Conservation (phyloP, 2,888 invertebrate genomes). For the Cheilosia urbana region DNA sequence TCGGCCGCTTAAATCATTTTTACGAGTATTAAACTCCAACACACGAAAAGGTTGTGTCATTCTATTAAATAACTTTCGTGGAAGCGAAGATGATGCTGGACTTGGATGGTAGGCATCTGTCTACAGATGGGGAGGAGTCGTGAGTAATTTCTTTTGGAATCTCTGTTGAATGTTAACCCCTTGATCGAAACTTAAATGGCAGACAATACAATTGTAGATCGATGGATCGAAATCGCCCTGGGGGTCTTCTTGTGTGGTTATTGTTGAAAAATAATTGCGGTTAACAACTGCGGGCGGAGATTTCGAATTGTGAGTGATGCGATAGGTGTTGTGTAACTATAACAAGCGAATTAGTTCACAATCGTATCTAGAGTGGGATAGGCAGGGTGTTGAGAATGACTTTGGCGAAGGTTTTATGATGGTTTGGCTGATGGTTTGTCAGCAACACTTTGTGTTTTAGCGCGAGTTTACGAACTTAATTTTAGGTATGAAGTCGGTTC, state of each 20-base stretch:
- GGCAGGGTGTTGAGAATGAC: not conserved
- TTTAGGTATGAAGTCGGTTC: too few species aligned
- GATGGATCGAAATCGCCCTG: slow-evolving; percentile 47
- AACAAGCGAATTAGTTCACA: slow-evolving; percentile 11
- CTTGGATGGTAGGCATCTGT: not conserved
- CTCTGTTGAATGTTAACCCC: slow-evolving; percentile 44
- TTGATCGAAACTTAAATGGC: slow-evolving; percentile 56
- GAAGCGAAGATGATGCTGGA: slow-evolving; percentile 28
- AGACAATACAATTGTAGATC: slow-evolving; percentile 56
- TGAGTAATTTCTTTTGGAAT: slow-evolving; percentile 55
- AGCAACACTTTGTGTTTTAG: too few species aligned
- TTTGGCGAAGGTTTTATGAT: not conserved
- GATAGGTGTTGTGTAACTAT: slow-evolving; percentile 18
- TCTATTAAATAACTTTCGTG: slow-evolving; percentile 72
- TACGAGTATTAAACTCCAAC: not conserved
- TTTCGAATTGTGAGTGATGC: slow-evolving; percentile 5
- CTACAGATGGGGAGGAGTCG: not conserved
- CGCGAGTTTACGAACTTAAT: too few species aligned
- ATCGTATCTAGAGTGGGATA: not conserved
- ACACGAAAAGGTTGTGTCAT: slow-evolving; percentile 61
- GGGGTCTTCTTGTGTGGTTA: slow-evolving; percentile 40
- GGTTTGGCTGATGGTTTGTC: not conserved
- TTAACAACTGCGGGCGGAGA: slow-evolving; percentile 16
- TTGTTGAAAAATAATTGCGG: slow-evolving; percentile 20
- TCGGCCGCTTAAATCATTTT: slow-evolving; percentile 39